A percentile compares a stretch with the other conserved stretches of the same genome.
Conservation (phyloP, 2,888 invertebrate species). For the Chironomus tentans region DNA sequence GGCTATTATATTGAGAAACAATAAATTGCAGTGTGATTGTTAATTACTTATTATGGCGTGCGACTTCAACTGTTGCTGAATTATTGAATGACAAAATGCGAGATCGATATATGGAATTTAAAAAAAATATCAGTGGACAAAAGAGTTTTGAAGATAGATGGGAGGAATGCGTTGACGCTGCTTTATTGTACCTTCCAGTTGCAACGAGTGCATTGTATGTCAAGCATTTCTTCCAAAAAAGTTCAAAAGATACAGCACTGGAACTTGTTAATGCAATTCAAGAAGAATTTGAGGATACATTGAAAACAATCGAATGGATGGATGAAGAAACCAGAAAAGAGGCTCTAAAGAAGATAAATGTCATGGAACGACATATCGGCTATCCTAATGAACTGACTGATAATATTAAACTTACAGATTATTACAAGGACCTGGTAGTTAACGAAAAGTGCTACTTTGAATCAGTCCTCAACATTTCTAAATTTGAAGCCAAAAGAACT, state of each 20-base stretch:
- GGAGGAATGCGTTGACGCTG: slow-evolving; percentile 56
- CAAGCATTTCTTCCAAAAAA: slow-evolving; percentile 44
- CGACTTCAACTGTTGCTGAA: slow-evolving; percentile 61
- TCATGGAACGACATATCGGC: slow-evolving; percentile 76
- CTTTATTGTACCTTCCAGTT: slow-evolving; percentile 25
- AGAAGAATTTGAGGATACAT: slow-evolving; percentile 63
- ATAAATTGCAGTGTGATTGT: slow-evolving; percentile 45
- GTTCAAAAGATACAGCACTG: slow-evolving; percentile 46
- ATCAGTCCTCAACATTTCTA: slow-evolving; percentile 44
- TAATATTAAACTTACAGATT: slow-evolving; percentile 59
- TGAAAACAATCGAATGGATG: slow-evolving; percentile 77
- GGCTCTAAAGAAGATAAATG: slow-evolving; percentile 57
- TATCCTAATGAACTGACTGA: slow-evolving; percentile 79
- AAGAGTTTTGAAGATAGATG: slow-evolving; percentile 68
- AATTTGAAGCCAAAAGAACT: slow-evolving; percentile 44
- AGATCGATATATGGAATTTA: slow-evolving; percentile 61
- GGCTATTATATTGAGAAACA: neutral
- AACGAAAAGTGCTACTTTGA: slow-evolving; percentile 41
- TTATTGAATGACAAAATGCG: slow-evolving; percentile 63
- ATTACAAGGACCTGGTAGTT: slow-evolving; percentile 54
- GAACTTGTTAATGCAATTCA: slow-evolving; percentile 50
- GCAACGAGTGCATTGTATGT: slow-evolving; percentile 41
- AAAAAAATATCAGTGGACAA: slow-evolving; percentile 63
- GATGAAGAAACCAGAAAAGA: slow-evolving; percentile 61
- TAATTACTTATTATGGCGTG: slow-evolving; percentile 82